These are phyloP conservation scores for Copidosoma aretas DNA, from an alignment of 2,888 invertebrate genomes.

Conservation along the genomic window DNA sequence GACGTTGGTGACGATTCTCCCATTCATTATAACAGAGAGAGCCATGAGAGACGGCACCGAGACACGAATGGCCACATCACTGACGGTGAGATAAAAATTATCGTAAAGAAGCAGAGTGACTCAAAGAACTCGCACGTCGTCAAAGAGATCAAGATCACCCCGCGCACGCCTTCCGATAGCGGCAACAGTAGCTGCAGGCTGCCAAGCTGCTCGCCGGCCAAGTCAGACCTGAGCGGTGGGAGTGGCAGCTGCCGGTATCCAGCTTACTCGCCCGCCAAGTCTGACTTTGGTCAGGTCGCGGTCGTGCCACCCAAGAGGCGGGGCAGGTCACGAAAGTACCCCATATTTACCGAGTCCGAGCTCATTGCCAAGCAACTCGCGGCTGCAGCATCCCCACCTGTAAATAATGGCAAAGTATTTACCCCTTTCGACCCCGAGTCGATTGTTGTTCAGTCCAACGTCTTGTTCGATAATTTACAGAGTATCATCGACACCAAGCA, in stretches of 20 bases:
- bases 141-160: constrained; percentile 39
- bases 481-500: not conserved
- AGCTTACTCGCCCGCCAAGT: not conserved
- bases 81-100: constrained; percentile 38
- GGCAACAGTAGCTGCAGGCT: constrained; percentile 4
- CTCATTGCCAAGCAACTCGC: constrained; percentile 19
- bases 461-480: not conserved
- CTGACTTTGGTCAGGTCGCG: constrained; percentile 1
- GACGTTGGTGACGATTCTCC: not conserved
- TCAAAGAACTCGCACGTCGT: constrained; percentile 25
- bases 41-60: not conserved
- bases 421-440: not conserved
- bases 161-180: constrained; percentile 13
- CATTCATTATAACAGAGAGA: not conserved
- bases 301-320: constrained; percentile 2
- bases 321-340: constrained; percentile 33
- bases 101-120: constrained; percentile 31
- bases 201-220: constrained; percentile 10
- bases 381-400: not conserved
- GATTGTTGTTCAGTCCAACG: not conserved
- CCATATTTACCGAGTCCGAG: constrained; percentile 30
- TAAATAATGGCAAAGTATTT: not conserved
- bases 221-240: not conserved
- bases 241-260: constrained; percentile 6
- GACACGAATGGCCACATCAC: not conserved